A percentile compares a stretch with the other conserved stretches of the same genome.
These are phyloP conservation scores for Cyphomyrus plagiostoma DNA, from an alignment of 2,113 vertebrate genomes.

Conservation along the genomic window DNA sequence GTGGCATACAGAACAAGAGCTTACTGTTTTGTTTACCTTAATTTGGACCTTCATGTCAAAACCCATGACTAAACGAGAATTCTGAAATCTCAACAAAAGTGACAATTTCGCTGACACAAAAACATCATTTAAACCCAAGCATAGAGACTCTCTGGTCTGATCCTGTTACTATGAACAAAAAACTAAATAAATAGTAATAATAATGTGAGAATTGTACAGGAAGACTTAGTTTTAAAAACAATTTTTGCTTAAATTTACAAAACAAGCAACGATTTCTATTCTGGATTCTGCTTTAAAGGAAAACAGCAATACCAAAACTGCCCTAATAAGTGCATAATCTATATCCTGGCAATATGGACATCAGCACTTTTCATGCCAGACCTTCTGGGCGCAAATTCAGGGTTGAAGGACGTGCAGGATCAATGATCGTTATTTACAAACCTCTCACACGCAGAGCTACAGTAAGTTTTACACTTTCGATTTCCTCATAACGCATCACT, in stretches of 20 bases:
- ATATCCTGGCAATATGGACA: neutral
- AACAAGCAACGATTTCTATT: neutral
- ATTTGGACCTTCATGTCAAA: neutral
- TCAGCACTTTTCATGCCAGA: neutral
- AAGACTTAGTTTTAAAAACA: neutral
- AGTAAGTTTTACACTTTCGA: neutral
- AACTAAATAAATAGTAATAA: neutral
- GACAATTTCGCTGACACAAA: neutral
- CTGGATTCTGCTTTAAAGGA: neutral
- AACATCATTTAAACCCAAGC: neutral
- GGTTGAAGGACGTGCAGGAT: neutral
- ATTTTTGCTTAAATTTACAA: neutral
- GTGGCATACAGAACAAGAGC: neutral
- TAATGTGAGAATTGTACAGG: neutral
- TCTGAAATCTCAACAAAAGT: neutral
- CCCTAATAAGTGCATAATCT: neutral
- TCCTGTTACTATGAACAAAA: neutral
- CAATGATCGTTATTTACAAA: neutral
- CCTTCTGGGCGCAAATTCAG: neutral
- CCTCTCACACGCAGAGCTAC: neutral
- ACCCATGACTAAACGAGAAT: constrained; percentile 11
- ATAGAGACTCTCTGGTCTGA: neutral
- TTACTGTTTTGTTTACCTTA: neutral
- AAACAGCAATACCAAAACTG: neutral
- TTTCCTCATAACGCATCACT: neutral